Percentiles rank a stretch among this genome's conserved stretches.
phyloP scores from a whole-genome alignment of 2,888 invertebrate species.

The Mythimna lalbum region DNA sequence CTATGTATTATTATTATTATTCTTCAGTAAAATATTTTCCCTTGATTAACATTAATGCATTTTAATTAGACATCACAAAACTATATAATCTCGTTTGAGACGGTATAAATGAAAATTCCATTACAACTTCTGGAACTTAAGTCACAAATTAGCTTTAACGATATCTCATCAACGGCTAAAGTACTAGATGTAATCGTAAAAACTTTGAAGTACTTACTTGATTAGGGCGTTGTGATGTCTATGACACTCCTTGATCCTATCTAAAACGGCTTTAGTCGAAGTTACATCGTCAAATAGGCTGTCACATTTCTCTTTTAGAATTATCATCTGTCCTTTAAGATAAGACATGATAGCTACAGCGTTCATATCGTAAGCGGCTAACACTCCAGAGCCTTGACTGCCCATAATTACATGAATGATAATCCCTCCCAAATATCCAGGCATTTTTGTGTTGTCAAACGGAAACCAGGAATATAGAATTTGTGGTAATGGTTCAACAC shows the following conservation, averaged over 20 bases:
- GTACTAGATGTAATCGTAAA: constrained; percentile 20
- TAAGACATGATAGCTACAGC: constrained; percentile 78
- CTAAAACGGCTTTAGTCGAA: constrained; percentile 58
- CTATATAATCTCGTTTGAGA: not conserved
- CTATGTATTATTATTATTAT: no score
- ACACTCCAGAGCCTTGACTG: constrained; percentile 72
- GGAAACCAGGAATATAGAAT: constrained; percentile 82
- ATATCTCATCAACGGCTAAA: constrained; percentile 12
- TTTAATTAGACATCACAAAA: not conserved
- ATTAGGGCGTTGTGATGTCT: constrained; percentile 75
- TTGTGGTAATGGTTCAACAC: constrained; percentile 74
- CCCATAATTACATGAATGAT: constrained; percentile 72
- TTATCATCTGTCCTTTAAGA: constrained; percentile 78
- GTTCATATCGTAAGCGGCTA: constrained; percentile 76
- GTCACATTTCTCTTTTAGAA: constrained; percentile 73
- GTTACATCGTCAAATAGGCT: constrained; percentile 68
- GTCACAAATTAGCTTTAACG: constrained; percentile 12
- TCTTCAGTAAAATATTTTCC: no score
- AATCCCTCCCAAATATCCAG: constrained; percentile 74
- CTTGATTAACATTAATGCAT: not conserved
- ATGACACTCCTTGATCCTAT: constrained; percentile 78
- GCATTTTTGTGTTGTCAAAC: constrained; percentile 75
- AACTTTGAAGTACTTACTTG: constrained; percentile 69
- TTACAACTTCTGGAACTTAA: constrained; percentile 22
- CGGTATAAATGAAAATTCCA: constrained; percentile 3